Percentiles rank a stretch among this genome's conserved stretches.
Evolutionary conservation across 1,140 invertebrate genomes (phyloP).

Genomic region (Nebria ingens): DNA sequence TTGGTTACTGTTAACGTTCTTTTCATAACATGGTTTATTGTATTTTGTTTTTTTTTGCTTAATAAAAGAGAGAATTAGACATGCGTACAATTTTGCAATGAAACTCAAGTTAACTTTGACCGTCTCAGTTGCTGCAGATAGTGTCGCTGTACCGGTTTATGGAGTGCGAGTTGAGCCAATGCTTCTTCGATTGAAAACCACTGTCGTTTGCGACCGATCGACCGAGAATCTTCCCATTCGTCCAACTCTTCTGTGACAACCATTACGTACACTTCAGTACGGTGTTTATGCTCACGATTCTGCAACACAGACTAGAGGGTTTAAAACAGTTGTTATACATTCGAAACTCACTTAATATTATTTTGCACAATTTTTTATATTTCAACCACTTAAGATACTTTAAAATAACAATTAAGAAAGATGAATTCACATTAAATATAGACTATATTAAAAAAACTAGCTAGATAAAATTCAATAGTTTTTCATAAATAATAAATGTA

Average conservation of each 20-base stretch:
- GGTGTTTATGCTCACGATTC: conserved; percentile 85
- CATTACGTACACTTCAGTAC: conserved; percentile 89
- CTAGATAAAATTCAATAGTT: too few species aligned
- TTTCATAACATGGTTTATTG: background rate
- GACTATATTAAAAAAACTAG: too few species aligned
- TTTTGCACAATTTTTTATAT: too few species aligned
- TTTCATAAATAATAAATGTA: too few species aligned
- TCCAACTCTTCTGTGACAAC: conserved; percentile 81
- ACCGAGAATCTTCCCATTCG: conserved; percentile 88
- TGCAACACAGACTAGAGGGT: too few species aligned
- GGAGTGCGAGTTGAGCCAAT: conserved; percentile 67
- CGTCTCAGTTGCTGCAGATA: conserved; percentile 62
- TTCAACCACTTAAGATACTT: too few species aligned
- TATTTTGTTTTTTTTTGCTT: background rate
- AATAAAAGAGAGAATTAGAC: conserved; percentile 3
- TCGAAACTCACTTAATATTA: too few species aligned
- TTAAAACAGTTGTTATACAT: too few species aligned
- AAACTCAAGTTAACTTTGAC: conserved; percentile 39
- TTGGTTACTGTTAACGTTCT: background rate
- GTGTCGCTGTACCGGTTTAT: conserved; percentile 82
- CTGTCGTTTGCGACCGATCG: conserved; percentile 78
- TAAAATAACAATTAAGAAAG: too few species aligned
- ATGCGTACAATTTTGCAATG: conserved; percentile 28
- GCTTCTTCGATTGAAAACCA: conserved; percentile 89
- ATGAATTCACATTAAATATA: too few species aligned